Evolutionary conservation across 2,113 vertebrate species (phyloP).

Genomic region (Zosterops lateralis): DNA sequence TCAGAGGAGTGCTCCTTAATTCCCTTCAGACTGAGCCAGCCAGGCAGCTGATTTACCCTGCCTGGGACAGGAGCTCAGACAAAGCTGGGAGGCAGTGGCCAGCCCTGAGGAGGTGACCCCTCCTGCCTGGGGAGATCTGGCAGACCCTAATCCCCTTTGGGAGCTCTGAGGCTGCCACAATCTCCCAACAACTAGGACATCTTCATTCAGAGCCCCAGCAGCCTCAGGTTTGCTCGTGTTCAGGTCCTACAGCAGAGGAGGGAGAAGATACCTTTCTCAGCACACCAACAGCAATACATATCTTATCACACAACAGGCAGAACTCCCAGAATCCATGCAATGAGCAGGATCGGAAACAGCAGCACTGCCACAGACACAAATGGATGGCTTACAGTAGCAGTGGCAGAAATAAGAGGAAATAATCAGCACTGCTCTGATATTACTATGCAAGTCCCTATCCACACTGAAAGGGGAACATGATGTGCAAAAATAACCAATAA

Average conservation of each 20-base stretch:
- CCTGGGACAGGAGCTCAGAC: not conserved
- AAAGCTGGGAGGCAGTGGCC: not conserved
- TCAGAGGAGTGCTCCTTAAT: not conserved
- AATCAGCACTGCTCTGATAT: not conserved
- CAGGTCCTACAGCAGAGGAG: not conserved
- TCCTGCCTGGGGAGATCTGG: not conserved
- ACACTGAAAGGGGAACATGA: not conserved
- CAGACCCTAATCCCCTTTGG: not conserved
- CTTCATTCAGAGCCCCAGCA: not conserved
- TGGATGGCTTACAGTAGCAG: not conserved
- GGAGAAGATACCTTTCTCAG: not conserved
- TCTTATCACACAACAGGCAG: not conserved
- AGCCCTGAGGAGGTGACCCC: not conserved
- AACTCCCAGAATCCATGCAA: not conserved
- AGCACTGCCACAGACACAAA: not conserved
- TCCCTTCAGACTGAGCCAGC: not conserved
- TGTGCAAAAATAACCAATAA: not conserved
- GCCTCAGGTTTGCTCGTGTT: not conserved
- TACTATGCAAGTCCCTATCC: not conserved
- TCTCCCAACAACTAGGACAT: not conserved
- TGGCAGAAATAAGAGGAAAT: not conserved
- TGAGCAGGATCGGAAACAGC: not conserved
- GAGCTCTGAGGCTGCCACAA: not conserved
- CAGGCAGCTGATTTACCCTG: not conserved
- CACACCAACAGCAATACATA: accelerated